These are phyloP conservation scores for Mythimna ferrago DNA, from an alignment of 2,888 invertebrate genomes.

Conservation along the genomic window DNA sequence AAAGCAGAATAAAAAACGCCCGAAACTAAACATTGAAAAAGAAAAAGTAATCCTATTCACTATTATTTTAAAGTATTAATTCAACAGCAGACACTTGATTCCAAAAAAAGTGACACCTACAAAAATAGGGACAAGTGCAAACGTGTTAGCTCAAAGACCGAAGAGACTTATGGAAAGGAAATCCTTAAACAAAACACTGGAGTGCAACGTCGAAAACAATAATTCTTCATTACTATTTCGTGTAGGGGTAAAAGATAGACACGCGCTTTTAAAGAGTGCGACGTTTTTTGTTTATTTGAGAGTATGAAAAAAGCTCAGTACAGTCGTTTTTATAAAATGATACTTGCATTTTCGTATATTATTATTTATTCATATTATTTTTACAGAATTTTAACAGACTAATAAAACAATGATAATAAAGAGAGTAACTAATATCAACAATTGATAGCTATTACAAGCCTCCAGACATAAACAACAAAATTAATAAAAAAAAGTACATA, in stretches of 20 bases:
- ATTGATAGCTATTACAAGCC: no score
- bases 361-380: no score
- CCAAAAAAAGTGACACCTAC: slow-evolving; percentile 70
- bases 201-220: slow-evolving; percentile 88
- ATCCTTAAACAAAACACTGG: slow-evolving; percentile 87
- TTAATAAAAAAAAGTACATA: no score
- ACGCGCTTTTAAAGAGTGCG: slow-evolving; percentile 68
- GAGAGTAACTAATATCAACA: no score
- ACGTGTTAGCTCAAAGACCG: slow-evolving; percentile 84
- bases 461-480: no score
- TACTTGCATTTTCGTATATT: no score
- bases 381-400: no score
- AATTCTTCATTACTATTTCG: slow-evolving; percentile 86
- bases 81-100: slow-evolving; percentile 53
- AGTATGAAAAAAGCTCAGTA: background rate
- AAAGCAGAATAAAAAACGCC: background rate
- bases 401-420: no score
- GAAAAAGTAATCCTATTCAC: background rate
- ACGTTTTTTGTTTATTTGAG: slow-evolving; percentile 4
- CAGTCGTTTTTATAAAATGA: no score
- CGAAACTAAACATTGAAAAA: background rate
- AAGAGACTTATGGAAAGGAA: slow-evolving; percentile 86
- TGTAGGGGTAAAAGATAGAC: slow-evolving; percentile 70
- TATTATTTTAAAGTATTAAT: slow-evolving; percentile 33
- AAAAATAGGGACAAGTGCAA: slow-evolving; percentile 81